Percentiles rank a stretch among this genome's conserved stretches.
Conservation (phyloP, 2,113 vertebrate genomes). For the Argyrosomus japonicus region DNA sequence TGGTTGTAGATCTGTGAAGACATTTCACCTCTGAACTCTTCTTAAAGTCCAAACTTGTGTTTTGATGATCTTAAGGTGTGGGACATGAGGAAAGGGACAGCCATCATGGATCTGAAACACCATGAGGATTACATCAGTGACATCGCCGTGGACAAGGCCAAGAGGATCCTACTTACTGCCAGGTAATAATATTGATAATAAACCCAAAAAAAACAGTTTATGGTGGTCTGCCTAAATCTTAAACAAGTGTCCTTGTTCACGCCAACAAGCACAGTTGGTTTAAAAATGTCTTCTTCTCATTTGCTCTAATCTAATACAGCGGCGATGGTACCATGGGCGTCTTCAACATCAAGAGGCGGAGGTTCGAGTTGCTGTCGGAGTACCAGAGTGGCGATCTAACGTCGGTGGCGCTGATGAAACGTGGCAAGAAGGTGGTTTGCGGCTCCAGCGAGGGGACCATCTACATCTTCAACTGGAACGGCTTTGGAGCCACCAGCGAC, state of each 20-base stretch:
- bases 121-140: conserved; percentile 96
- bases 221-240: background rate
- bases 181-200: conserved; percentile 79
- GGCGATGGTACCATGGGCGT: conserved; percentile 95
- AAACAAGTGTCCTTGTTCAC: background rate
- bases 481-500: conserved; percentile 95
- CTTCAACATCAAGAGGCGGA: conserved; percentile 91
- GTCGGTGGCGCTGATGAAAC: conserved; percentile 91
- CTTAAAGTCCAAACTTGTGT: no score
- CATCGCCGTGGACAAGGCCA: conserved; percentile 88
- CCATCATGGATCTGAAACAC: conserved; percentile 92
- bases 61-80: conserved; percentile 77
- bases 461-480: conserved; percentile 98
- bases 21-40: no score
- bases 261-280: background rate
- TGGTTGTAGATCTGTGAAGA: no score
- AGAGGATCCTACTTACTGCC: conserved; percentile 91
- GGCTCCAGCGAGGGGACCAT: conserved; percentile 94
- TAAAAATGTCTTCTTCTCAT: background rate
- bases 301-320: conserved; percentile 68
- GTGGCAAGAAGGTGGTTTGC: conserved; percentile 91
- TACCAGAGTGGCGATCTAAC: conserved; percentile 93
- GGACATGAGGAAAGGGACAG: conserved; percentile 91
- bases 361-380: conserved; percentile 94
- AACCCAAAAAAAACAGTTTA: no score